A percentile compares a stretch with the other conserved stretches of the same genome.
Conservation (phyloP, 2,888 invertebrate species). For the Odontomyia ornata region DNA sequence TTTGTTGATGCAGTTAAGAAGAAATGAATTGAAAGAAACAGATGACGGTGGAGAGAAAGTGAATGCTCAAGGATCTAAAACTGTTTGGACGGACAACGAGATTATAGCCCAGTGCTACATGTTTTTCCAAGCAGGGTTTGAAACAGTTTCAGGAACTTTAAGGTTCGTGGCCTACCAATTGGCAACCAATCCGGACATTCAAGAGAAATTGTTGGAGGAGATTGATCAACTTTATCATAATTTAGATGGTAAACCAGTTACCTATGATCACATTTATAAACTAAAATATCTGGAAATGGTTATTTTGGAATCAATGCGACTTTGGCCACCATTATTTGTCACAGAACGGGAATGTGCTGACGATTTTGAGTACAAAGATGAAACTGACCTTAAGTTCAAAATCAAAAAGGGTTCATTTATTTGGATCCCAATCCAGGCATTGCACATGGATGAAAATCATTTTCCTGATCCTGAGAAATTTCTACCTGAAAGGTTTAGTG, state of each 20-base stretch:
- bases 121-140: conserved; percentile 70
- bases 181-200: conserved; percentile 69
- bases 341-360: conserved; percentile 67
- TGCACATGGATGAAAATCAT: conserved; percentile 67
- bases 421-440: conserved; percentile 63
- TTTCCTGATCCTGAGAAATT: conserved; percentile 68
- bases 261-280: conserved; percentile 67
- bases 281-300: conserved; percentile 71
- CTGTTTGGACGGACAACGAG: conserved; percentile 65
- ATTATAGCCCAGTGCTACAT: conserved; percentile 69
- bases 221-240: conserved; percentile 65
- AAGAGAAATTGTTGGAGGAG: conserved; percentile 67
- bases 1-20: conserved; percentile 65
- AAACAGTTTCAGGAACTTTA: conserved; percentile 64
- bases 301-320: conserved; percentile 66
- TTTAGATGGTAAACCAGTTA: conserved; percentile 64
- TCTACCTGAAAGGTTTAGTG: conserved; percentile 66
- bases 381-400: conserved; percentile 55
- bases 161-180: conserved; percentile 68
- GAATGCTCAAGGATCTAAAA: conserved; percentile 62
- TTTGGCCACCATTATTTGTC: conserved; percentile 66
- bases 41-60: conserved; percentile 52
- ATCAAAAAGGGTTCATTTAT: conserved; percentile 57
- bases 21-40: conserved; percentile 48
- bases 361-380: conserved; percentile 63